Evolutionary conservation across 2,888 invertebrate genomes (phyloP), one percentile per base, ranked within the genome.

Genomic region (Axea sp.): DNA sequence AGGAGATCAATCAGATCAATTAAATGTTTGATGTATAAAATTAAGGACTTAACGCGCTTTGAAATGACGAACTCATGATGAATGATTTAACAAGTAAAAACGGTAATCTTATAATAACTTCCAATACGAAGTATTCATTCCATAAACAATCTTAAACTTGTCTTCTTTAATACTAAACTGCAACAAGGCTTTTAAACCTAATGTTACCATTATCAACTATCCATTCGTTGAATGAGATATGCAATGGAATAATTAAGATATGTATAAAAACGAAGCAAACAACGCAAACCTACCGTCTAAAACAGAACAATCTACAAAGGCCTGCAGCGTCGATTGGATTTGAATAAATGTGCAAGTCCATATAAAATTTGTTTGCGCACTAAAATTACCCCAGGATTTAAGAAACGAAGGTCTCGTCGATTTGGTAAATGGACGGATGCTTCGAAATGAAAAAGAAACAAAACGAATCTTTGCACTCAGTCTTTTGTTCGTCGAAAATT

Each of bases 161-260:
- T 24, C 35, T 62, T 62, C 30, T 8, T 26, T 39, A 55, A 57
- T 71, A 55, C 57, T 71, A 71, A 64, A 62, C 47, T 33, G 47
- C 49, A 71, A 71, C 71, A 45, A 71, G 59, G 19, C 35, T 28
- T 47, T 41, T 43, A 64, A 69, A 72, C 39, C 67, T 62, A 67
- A 73, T 11, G 43, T 53, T 69, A 55, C 49, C 49, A 59, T 59
- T 72, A 72, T 72, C 41, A 37, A 45, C 59, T 60, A 73, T 59
- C 59, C 72, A 65, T 76, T 77, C 71, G 68, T 59, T 45, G 69
- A 78, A 75, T 64, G 65, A 76, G 76, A 77, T 77, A 77, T 76
- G 69, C 65, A 67, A 71, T 76, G 57, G 67, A 60, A 73, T 73
- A 76, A 77, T 75, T 41, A 75, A 78, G 77, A 79, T 79, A 79